Evolutionary conservation across 2,113 vertebrate genomes (phyloP).

Genomic region (Pogonocichla stellata): DNA sequence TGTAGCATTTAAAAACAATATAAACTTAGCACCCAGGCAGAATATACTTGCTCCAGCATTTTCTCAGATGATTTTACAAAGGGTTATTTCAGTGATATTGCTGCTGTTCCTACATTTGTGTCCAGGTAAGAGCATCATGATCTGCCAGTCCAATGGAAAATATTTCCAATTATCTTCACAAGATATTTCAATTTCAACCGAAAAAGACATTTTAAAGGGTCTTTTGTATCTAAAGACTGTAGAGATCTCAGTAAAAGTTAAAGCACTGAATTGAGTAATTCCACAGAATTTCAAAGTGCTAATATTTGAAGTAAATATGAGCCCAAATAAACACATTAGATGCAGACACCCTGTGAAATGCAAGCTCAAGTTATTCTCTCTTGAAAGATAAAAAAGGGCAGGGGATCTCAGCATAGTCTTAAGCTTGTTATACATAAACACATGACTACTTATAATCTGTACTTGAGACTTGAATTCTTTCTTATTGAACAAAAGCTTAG

Average conservation of each 20-base stretch:
- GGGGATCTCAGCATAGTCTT: background rate
- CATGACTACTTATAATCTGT: background rate
- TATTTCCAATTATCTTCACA: background rate
- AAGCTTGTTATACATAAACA: background rate
- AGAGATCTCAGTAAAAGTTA: background rate
- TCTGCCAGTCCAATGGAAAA: background rate
- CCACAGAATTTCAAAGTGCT: background rate
- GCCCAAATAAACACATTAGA: background rate
- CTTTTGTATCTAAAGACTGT: background rate
- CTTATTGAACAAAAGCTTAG: conserved; percentile 2
- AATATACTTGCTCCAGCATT: background rate
- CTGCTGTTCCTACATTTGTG: background rate
- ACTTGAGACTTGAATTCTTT: background rate
- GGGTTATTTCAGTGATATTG: background rate
- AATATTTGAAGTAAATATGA: background rate
- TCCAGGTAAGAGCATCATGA: background rate
- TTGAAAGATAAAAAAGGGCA: background rate
- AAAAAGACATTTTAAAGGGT: background rate
- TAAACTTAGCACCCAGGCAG: background rate
- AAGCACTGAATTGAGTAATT: background rate
- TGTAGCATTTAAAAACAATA: background rate
- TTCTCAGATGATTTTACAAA: conserved; percentile 11
- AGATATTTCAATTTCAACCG: background rate
- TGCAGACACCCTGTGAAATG: background rate
- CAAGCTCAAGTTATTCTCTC: background rate